phyloP scores from a whole-genome alignment of 92 coral and sea anemone species.

The Porites rus region DNA sequence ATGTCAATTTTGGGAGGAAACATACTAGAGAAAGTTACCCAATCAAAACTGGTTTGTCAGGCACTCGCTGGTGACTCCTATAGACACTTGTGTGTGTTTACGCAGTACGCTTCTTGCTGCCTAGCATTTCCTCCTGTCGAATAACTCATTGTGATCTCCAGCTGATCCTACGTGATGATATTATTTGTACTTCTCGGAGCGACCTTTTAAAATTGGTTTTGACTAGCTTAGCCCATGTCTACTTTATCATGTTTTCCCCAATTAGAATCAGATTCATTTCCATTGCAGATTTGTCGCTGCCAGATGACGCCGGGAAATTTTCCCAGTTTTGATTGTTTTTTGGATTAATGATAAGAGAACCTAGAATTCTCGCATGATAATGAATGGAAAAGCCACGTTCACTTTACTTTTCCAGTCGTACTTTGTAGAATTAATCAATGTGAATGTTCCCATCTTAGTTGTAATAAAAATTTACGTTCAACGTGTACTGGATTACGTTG shows the following conservation, averaged over 20 bases:
- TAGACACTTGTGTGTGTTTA: neutral
- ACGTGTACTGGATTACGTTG: neutral
- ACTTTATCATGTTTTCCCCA: too few species aligned
- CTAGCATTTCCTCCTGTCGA: neutral
- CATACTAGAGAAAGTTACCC: neutral
- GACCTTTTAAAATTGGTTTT: too few species aligned
- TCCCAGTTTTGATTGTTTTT: neutral
- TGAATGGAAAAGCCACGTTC: neutral
- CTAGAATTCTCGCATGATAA: neutral
- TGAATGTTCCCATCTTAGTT: constrained; percentile 9
- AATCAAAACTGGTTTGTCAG: neutral
- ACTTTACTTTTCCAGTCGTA: neutral
- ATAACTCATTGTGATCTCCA: too few species aligned
- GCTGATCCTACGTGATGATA: too few species aligned
- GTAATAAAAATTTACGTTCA: constrained; percentile 12
- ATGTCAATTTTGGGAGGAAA: neutral
- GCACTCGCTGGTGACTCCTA: neutral
- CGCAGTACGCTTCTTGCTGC: neutral
- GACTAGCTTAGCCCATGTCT: too few species aligned
- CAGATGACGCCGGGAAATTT: neutral
- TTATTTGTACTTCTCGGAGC: too few species aligned
- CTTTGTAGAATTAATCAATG: neutral
- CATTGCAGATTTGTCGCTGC: neutral
- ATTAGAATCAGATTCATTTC: neutral
- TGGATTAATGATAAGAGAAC: neutral